Base-by-base conservation (phyloP, 2,797 vertebrate genomes). In the Tauraco hartlaubi region DNA sequence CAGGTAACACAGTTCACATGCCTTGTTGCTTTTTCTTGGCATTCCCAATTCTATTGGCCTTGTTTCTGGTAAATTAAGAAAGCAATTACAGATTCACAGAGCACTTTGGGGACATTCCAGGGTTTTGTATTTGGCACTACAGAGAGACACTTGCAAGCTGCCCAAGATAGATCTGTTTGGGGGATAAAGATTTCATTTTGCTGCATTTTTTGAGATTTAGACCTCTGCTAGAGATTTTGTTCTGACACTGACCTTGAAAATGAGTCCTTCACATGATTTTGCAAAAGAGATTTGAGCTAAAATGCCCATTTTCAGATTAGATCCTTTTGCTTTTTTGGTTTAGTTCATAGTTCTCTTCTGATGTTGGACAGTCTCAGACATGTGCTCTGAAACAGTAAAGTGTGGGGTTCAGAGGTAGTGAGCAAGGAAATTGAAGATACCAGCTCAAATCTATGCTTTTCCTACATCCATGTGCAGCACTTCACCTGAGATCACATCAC, bases 41-140 rank as follows among this genome's bases (percentile, higher is more conserved):
- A 78, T 67, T 88, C 28, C 5, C 28, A 25, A n/a, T 72, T 88
- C 48, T 35, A 61, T 6, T 90, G 58, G 76, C 37, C 19, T 77
- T 90, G 55, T 85, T 94, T 90, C 93, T 92, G 59, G 55, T 85
- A 94, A 94, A 91, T 94, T 87, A 93, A 84, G 94, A 94, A 77
- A 88, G 55, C 43, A 77, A 92, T 95, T 94, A 79, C 31, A 72
- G 56, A 90, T 59, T 84, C 82, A 90, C 72, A 93, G 48, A 79
- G 35, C 21, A 49, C 62, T 92, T 31, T 89, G 52, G 54, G 59
- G 35, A 74, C 63, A 78, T 82, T 94, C 66, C 88, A 91, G 66
- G 49, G 29, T 62, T 72, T 91, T 69, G 15, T 90, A 69, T 92
- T 85, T 88, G 64, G 54, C 56, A 85, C 72, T 91, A 89, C 29